Conservation (phyloP, 1,140 invertebrate genomes). For the Drosophila erecta region DNA sequence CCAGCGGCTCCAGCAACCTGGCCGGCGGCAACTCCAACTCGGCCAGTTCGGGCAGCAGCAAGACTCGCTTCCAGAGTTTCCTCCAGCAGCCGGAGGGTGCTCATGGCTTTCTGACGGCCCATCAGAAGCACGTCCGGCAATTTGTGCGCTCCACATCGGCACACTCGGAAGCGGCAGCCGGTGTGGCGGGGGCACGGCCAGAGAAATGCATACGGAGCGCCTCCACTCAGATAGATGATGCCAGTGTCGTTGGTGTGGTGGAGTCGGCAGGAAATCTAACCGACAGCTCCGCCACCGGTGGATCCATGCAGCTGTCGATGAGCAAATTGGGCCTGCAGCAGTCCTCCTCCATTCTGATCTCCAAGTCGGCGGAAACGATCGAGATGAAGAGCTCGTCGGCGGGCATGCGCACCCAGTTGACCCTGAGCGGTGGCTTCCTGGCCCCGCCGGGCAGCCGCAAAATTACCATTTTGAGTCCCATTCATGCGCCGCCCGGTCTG, state of each 20-base stretch:
- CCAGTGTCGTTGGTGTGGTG: constrained; percentile 1
- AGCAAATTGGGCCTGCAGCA: constrained; percentile 80
- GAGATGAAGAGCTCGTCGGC: constrained; percentile 77
- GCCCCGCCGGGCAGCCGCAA: constrained; percentile 82
- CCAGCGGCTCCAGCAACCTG: constrained; percentile 32
- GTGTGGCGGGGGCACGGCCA: constrained; percentile 44
- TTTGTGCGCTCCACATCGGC: constrained; percentile 84
- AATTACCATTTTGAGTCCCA: constrained; percentile 82
- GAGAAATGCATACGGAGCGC: constrained; percentile 83
- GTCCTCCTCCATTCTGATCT: constrained; percentile 81
- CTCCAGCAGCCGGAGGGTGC: constrained; percentile 76
- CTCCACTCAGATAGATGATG: constrained; percentile 83
- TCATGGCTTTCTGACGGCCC: constrained; percentile 75
- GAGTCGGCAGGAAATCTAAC: constrained; percentile 10
- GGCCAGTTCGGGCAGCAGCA: constrained; percentile 10
- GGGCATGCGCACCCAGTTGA: constrained; percentile 81
- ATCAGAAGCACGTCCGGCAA: constrained; percentile 83
- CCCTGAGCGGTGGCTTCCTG: constrained; percentile 78
- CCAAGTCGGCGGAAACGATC: constrained; percentile 83
- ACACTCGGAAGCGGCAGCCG: constrained; percentile 79
- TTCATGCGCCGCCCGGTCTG: constrained; percentile 78
- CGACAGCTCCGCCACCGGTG: constrained; percentile 23
- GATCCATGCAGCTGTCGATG: constrained; percentile 66
- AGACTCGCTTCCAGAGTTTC: constrained; percentile 82
- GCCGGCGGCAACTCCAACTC: constrained; percentile 10